A percentile compares a stretch with the other conserved stretches of the same genome.
These are phyloP conservation scores for Halichondria panicea DNA, from an alignment of 37 sponge, comb jelly and placozoan species.

Conservation along the genomic window DNA sequence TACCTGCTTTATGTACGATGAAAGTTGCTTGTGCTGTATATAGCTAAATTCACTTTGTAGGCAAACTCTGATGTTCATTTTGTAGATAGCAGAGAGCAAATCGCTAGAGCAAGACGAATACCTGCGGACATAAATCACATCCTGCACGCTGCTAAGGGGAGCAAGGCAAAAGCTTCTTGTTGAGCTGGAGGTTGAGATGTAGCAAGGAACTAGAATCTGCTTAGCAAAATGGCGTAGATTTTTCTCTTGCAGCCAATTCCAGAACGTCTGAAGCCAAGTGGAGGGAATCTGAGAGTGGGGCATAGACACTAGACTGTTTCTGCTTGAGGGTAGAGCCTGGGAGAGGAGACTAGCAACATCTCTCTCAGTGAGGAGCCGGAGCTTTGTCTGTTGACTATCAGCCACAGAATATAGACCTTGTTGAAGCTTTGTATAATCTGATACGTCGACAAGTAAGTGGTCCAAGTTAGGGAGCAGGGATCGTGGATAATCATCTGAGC, in stretches of 20 bases:
- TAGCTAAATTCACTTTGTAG: too few species aligned
- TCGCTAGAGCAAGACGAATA: background rate
- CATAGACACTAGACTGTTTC: constrained; percentile 3
- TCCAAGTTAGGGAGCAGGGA: constrained; percentile 23
- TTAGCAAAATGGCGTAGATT: background rate
- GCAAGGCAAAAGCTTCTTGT: background rate
- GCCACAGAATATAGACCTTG: constrained; percentile 12
- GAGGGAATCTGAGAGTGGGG: background rate
- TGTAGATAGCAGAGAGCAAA: background rate
- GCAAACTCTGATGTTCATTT: background rate
- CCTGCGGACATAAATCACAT: too few species aligned
- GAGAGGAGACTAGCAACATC: background rate
- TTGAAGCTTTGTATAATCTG: constrained; percentile 5
- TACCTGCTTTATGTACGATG: too few species aligned
- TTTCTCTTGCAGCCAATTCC: constrained; percentile 32
- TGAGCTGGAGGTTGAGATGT: background rate
- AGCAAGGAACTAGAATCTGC: constrained; percentile 20
- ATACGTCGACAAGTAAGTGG: constrained; percentile 6
- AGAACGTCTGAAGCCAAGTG: constrained; percentile 31
- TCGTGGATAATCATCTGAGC: constrained; percentile 22
- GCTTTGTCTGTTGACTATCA: constrained; percentile 1
- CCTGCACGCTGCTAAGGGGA: too few species aligned
- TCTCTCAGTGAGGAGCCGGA: background rate
- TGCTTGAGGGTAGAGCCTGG: background rate
- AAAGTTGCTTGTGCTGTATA: too few species aligned